Conservation (phyloP, 1,140 invertebrate genomes). For the Apis florea region DNA sequence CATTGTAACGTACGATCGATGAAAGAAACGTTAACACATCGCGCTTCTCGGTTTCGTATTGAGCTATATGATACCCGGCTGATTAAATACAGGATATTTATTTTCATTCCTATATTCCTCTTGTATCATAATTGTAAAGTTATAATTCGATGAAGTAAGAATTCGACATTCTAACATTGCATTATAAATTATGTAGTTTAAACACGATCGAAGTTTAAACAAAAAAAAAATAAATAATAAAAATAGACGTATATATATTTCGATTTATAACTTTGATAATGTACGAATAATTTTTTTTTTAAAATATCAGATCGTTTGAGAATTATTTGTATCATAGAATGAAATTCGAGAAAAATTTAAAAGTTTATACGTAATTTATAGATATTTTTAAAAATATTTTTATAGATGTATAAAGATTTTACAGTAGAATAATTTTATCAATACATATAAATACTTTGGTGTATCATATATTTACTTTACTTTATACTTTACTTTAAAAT, state of each 20-base stretch:
- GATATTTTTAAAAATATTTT: too few species aligned
- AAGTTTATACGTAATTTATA: not conserved
- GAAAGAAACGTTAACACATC: constrained; percentile 29
- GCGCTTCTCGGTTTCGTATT: not conserved
- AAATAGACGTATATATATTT: not conserved
- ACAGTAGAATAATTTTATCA: too few species aligned
- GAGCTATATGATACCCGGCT: not conserved
- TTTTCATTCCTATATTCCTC: constrained; percentile 6
- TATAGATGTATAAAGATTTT: too few species aligned
- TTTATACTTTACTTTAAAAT: too few species aligned
- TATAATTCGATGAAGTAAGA: not conserved
- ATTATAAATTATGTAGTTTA: not conserved
- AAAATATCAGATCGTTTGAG: too few species aligned
- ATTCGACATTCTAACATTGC: not conserved
- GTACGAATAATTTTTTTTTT: too few species aligned
- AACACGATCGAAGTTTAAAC: not conserved
- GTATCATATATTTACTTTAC: too few species aligned
- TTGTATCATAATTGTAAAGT: not conserved
- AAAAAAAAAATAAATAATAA: not conserved
- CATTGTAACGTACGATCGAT: constrained; percentile 46
- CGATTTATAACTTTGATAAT: not conserved
- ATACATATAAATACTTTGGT: too few species aligned
- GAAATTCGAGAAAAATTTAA: not conserved
- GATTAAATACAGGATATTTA: constrained; percentile 25
- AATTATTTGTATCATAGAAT: not conserved